Conservation (phyloP, 2,888 invertebrate genomes). For the Agriotes lineatus region DNA sequence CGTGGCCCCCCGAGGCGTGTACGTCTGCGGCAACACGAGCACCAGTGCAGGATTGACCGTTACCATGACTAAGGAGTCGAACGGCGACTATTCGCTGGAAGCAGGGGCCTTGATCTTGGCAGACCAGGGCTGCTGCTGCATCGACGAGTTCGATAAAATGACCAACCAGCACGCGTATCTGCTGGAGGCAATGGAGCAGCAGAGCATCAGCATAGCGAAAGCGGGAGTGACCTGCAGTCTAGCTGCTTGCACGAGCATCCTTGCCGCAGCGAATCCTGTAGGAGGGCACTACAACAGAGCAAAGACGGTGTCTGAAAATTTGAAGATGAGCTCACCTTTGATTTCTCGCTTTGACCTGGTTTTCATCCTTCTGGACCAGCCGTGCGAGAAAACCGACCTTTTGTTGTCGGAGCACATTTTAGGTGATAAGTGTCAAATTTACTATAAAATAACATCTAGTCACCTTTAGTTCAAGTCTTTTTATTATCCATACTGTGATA, state of each 20-base stretch:
- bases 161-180: constrained; percentile 82
- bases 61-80: constrained; percentile 79
- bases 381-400: constrained; percentile 72
- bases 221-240: constrained; percentile 88
- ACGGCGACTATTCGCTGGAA: constrained; percentile 85
- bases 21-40: constrained; percentile 91
- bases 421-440: too few relatives aligned
- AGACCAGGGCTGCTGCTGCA: constrained; percentile 90
- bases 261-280: constrained; percentile 94
- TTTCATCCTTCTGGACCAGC: constrained; percentile 89
- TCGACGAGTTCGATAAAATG: constrained; percentile 97
- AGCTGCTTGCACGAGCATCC: constrained; percentile 85
- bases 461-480: too few relatives aligned
- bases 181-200: constrained; percentile 95
- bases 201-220: constrained; percentile 90
- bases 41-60: constrained; percentile 85
- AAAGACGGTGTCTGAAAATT: constrained; percentile 90
- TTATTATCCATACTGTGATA: too few relatives aligned
- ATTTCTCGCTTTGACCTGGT: constrained; percentile 94
- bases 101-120: constrained; percentile 90
- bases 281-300: constrained; percentile 90
- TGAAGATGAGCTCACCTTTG: constrained; percentile 87
- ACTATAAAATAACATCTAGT: too few relatives aligned
- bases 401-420: constrained; percentile 87
- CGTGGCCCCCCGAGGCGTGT: constrained; percentile 88